Evolutionary conservation across 64 coral and sea anemone species (phyloP).

Genomic region (Hydrozoanthus tunicans): DNA sequence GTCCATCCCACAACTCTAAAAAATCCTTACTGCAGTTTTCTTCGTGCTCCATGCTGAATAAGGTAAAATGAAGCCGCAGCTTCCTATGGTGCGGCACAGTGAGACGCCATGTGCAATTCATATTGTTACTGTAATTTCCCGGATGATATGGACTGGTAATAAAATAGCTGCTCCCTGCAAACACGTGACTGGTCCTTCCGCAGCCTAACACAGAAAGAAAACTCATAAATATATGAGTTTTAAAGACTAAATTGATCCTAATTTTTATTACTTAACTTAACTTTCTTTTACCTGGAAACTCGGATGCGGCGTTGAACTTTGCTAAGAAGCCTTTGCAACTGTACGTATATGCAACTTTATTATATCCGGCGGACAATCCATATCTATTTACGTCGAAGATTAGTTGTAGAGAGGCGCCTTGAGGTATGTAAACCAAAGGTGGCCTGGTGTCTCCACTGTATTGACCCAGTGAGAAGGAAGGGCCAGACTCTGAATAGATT

Average conservation of each 20-base stretch:
- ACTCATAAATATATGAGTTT: too few species aligned
- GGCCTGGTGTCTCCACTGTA: background rate
- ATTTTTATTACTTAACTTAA: too few species aligned
- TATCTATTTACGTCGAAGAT: background rate
- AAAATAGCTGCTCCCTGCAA: background rate
- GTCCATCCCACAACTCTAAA: background rate
- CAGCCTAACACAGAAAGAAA: background rate
- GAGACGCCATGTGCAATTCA: background rate
- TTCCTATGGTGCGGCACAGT: background rate
- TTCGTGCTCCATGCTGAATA: background rate
- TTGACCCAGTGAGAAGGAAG: background rate
- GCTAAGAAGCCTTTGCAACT: background rate
- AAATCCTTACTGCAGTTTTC: conserved; percentile 6
- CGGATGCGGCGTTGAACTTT: background rate
- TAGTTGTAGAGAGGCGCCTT: background rate
- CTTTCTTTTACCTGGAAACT: background rate
- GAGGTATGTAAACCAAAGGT: background rate
- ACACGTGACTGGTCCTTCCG: background rate
- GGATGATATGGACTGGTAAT: conserved; percentile 16
- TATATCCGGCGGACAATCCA: background rate
- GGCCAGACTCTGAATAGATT: background rate
- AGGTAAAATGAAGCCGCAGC: background rate
- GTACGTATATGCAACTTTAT: background rate
- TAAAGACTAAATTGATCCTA: too few species aligned
- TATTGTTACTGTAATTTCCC: conserved; percentile 3